Evolutionary conservation across 2,797 vertebrate species (phyloP).

Genomic region (Betta splendens): DNA sequence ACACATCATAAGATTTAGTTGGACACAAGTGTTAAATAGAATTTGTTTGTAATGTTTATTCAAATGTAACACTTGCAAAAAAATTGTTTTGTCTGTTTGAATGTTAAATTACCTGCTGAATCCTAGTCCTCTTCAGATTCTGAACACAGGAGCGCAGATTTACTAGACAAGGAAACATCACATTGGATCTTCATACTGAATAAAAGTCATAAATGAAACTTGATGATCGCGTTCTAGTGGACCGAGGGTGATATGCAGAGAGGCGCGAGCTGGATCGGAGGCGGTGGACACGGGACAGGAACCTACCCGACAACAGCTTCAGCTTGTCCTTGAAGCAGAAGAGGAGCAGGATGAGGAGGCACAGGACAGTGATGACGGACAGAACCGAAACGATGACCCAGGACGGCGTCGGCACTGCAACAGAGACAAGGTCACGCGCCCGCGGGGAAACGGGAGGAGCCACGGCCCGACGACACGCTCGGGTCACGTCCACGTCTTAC

Average conservation of each 20-base stretch:
- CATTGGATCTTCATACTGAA: slow-evolving; percentile 3
- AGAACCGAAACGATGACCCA: slow-evolving; percentile 81
- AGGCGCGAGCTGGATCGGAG: neutral
- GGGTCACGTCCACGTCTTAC: slow-evolving; percentile 49
- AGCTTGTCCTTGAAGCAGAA: slow-evolving; percentile 85
- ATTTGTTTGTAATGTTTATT: too few relatives aligned
- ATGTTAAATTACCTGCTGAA: slow-evolving; percentile 77
- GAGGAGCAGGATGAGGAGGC: slow-evolving; percentile 79
- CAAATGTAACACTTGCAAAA: too few relatives aligned
- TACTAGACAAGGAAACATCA: slow-evolving; percentile 64
- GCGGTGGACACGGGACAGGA: neutral
- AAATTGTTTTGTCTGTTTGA: neutral
- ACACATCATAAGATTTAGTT: too few relatives aligned
- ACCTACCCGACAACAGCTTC: slow-evolving; percentile 80
- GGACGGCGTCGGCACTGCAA: slow-evolving; percentile 63
- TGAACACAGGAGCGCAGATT: slow-evolving; percentile 83
- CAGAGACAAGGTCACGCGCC: slow-evolving; percentile 24
- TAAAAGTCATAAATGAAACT: neutral
- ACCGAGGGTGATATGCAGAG: too few relatives aligned
- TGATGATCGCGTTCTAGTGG: too few relatives aligned
- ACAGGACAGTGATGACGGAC: slow-evolving; percentile 77
- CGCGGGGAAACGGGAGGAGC: neutral
- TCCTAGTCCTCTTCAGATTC: slow-evolving; percentile 83
- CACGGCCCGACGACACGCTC: neutral
- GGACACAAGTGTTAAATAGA: too few relatives aligned